Conservation (phyloP, 2,888 invertebrate species). For the Macrophya alboannulata region DNA sequence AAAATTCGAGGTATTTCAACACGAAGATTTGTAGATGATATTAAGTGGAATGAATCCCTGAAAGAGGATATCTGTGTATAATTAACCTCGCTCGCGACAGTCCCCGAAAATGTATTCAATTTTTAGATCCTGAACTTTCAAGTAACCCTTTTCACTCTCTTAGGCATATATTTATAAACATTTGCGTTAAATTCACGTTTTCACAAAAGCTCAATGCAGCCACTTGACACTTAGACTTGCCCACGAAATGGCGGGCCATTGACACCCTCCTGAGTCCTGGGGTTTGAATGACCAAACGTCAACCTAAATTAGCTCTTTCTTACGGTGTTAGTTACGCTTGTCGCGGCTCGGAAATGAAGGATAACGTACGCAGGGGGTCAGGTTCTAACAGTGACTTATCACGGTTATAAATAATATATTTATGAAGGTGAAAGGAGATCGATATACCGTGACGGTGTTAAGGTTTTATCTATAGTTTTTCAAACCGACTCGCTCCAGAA, state of each 20-base stretch:
- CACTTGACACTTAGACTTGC: slow-evolving; percentile 6
- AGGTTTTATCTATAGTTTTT: not conserved
- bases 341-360: not conserved
- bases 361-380: not conserved
- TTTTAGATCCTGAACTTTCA: too few species aligned
- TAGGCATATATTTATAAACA: not conserved
- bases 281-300: not conserved
- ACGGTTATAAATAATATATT: not conserved
- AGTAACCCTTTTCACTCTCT: too few species aligned
- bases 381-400: not conserved
- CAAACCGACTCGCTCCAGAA: not conserved
- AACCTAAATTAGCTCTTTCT: slow-evolving; percentile 10
- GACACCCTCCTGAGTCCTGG: slow-evolving; percentile 16
- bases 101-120: too few species aligned
- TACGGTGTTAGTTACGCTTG: slow-evolving; percentile 5
- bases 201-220: not conserved
- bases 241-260: slow-evolving; percentile 28
- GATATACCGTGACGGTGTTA: not conserved
- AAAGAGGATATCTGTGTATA: too few species aligned
- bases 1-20: too few species aligned
- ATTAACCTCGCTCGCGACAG: too few species aligned
- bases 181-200: not conserved
- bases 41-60: too few species aligned
- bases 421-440: not conserved
- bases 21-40: too few species aligned